Percentiles rank a stretch among this genome's conserved stretches.
Conservation (phyloP, 2,797 vertebrate species). For the Mormyrops boulengeri region DNA sequence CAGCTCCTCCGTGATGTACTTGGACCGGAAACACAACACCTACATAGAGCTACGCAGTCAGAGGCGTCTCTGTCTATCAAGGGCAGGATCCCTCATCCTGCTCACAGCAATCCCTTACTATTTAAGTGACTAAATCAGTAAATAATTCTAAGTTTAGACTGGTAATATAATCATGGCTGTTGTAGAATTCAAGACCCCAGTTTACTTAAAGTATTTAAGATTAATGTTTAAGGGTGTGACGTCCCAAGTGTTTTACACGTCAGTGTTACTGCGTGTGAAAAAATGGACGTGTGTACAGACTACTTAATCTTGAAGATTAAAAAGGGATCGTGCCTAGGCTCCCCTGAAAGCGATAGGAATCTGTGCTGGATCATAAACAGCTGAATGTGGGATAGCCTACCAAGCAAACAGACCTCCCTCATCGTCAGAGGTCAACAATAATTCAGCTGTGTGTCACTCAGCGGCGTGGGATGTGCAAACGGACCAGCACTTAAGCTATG, state of each 20-base stretch:
- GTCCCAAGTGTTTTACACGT: neutral
- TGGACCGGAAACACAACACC: constrained; percentile 61
- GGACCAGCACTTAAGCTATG: neutral
- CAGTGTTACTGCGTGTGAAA: neutral
- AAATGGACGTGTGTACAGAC: neutral
- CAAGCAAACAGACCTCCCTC: constrained; percentile 32
- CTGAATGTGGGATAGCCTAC: neutral
- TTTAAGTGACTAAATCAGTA: neutral
- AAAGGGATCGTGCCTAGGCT: neutral
- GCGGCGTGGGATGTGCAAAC: neutral
- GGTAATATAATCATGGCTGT: neutral
- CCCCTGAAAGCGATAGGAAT: constrained; percentile 21
- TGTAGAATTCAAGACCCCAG: neutral
- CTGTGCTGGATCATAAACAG: constrained; percentile 28
- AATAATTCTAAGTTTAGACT: neutral
- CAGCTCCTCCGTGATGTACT: constrained; percentile 73
- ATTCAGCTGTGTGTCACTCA: constrained; percentile 15
- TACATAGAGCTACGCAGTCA: constrained; percentile 42
- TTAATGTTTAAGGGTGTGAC: neutral
- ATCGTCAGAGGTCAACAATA: constrained; percentile 29
- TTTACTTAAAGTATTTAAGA: neutral
- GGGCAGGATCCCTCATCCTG: neutral
- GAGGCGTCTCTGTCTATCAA: constrained; percentile 19
- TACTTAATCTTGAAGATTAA: neutral
- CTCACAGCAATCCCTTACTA: neutral